phyloP scores from a whole-genome alignment of 2,888 invertebrate species.

The Leucoma salicis region DNA sequence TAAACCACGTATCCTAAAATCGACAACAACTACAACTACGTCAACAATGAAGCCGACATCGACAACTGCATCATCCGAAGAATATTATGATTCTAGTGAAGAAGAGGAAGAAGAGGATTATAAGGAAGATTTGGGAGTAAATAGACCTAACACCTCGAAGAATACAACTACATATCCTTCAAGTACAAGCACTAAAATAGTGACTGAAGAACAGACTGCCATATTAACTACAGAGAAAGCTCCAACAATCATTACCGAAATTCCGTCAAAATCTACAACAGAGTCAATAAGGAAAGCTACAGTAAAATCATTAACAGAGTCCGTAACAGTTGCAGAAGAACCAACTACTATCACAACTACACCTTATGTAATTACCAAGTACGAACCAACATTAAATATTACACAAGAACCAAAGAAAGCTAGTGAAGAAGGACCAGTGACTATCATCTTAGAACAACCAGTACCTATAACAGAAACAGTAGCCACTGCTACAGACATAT shows the following conservation, averaged over 20 bases:
- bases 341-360: neutral
- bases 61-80: constrained; percentile 3
- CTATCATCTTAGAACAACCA: neutral
- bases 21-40: constrained; percentile 20
- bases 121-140: constrained; percentile 4
- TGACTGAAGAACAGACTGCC: neutral
- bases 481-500: neutral
- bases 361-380: no score
- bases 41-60: constrained; percentile 5
- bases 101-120: neutral
- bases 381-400: no score
- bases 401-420: no score
- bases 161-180: no score
- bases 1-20: constrained; percentile 22
- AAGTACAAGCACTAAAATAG: neutral
- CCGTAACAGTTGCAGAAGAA: neutral
- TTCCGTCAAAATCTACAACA: no score
- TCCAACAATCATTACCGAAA: neutral
- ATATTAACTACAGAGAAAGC: neutral
- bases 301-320: neutral
- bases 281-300: no score
- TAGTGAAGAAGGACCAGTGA: no score
- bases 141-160: no score
- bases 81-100: constrained; percentile 5
- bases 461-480: neutral